These are phyloP conservation scores for Bostrychus sinensis DNA, from an alignment of 2,113 vertebrate species.

Conservation along the genomic window DNA sequence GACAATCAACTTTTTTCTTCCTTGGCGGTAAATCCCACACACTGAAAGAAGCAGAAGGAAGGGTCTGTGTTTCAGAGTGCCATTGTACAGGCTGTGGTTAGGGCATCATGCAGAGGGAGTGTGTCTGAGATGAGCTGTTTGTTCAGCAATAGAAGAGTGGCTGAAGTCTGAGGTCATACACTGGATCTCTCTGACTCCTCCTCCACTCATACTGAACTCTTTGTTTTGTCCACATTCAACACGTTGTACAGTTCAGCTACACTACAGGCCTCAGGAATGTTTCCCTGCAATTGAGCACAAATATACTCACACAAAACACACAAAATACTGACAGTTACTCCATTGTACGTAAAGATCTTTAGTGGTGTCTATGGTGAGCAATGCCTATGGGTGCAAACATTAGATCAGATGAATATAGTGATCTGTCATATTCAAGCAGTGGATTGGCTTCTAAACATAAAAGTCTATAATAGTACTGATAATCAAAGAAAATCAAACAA, in stretches of 20 bases:
- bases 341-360: neutral
- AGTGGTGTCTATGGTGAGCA: too few relatives aligned
- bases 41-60: neutral
- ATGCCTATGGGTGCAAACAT: too few relatives aligned
- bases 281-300: slow-evolving; percentile 24
- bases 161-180: slow-evolving; percentile 52
- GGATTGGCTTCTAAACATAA: neutral
- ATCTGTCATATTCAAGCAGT: neutral
- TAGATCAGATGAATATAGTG: neutral
- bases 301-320: slow-evolving; percentile 19
- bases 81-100: neutral
- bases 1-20: neutral
- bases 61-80: neutral
- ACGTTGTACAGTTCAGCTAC: slow-evolving; percentile 28
- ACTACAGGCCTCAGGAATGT: slow-evolving; percentile 47
- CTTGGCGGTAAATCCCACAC: neutral
- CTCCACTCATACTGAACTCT: slow-evolving; percentile 51
- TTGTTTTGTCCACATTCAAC: slow-evolving; percentile 59
- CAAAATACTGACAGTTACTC: slow-evolving; percentile 7
- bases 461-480: neutral
- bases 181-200: slow-evolving; percentile 29
- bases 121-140: slow-evolving; percentile 38
- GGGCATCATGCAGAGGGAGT: neutral
- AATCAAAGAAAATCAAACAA: slow-evolving; percentile 3
- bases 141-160: slow-evolving; percentile 25